These are phyloP conservation scores for Yponomeuta evonymella DNA, from an alignment of 2,888 invertebrate genomes.

Conservation along the genomic window DNA sequence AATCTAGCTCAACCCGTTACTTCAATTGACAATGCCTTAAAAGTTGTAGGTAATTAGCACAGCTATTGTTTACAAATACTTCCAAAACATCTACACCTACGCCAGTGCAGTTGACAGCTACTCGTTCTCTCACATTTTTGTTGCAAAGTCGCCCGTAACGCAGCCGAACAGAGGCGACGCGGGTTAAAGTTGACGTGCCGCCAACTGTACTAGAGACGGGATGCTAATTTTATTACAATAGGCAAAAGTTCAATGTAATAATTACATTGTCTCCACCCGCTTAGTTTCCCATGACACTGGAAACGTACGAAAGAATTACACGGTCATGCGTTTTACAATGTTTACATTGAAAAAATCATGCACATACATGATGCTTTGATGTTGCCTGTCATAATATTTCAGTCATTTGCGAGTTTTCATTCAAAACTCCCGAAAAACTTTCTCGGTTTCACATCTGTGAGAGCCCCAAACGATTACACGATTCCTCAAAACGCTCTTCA, in stretches of 20 bases:
- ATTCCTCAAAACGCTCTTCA: too few relatives aligned
- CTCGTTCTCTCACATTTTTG: background rate
- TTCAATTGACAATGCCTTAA: background rate
- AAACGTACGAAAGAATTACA: constrained; percentile 8
- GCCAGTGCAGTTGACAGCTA: too few relatives aligned
- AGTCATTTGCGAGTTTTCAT: too few relatives aligned
- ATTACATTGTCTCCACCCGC: constrained; percentile 9
- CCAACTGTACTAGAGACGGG: background rate
- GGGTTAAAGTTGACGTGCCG: too few relatives aligned
- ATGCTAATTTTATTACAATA: background rate
- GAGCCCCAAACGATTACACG: too few relatives aligned
- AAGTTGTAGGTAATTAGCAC: background rate
- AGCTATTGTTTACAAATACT: background rate
- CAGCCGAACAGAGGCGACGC: too few relatives aligned
- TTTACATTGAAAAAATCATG: background rate
- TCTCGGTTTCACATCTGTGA: too few relatives aligned
- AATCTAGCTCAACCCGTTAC: background rate
- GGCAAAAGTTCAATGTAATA: constrained; percentile 8
- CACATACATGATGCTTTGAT: too few relatives aligned
- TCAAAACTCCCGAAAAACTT: too few relatives aligned
- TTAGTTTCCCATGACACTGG: constrained; percentile 12
- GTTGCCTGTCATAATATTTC: too few relatives aligned
- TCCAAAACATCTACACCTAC: background rate
- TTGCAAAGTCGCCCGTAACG: too few relatives aligned
- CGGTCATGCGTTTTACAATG: background rate